Evolutionary conservation across 2,797 vertebrate species (phyloP), one percentile per base, ranked within the genome.

Genomic region (Hybognathus amarus): DNA sequence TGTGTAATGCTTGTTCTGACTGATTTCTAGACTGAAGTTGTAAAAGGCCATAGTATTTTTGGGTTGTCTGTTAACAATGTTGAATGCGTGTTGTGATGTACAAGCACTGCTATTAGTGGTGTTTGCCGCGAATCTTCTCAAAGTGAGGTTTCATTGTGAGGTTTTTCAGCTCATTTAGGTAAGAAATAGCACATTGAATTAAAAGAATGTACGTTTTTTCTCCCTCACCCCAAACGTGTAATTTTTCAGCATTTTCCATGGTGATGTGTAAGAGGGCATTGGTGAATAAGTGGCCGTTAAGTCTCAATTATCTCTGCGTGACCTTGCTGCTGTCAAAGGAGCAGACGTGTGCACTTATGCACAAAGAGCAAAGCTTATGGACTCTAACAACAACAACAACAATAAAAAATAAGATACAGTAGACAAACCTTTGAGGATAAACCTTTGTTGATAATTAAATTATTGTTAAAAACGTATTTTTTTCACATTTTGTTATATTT

Each of bases 291-390:
- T 52, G 82, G 52, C 79, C 73, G 78, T 88, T 77, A 81, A 30
- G 85, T 83, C 80, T 73, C 78, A 68, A 79, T 86, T 83, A 84
- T 88, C 80, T 78, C 84, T 67, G 67, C 63, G n/a, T 78, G 75
- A 87, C 61, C 70, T 80, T 67, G 70, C 68, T 52, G 77, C 63
- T 77, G 82, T 85, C 83, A 77, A 20, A 30, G 24, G 47, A 73
- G 47, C 63, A 79, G 78, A 88, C 4, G 13, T 77, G 52, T 50
- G 30, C 75, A 70, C 20, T 67, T 52, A 52, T 0, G 50, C 45
- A 54, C 77, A 71, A n/a, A 50, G 8, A 63, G 27, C 22, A 64
- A 64, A 74, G 30, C 4, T 18, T n/a, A 74, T 1, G 9, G 69
- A 18, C 13, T 30, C 27, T 5, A 47, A 47, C 42, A 45, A 45